Evolutionary conservation across 2,797 vertebrate genomes (phyloP).

Genomic region (Kryptopterus vitreolus): DNA sequence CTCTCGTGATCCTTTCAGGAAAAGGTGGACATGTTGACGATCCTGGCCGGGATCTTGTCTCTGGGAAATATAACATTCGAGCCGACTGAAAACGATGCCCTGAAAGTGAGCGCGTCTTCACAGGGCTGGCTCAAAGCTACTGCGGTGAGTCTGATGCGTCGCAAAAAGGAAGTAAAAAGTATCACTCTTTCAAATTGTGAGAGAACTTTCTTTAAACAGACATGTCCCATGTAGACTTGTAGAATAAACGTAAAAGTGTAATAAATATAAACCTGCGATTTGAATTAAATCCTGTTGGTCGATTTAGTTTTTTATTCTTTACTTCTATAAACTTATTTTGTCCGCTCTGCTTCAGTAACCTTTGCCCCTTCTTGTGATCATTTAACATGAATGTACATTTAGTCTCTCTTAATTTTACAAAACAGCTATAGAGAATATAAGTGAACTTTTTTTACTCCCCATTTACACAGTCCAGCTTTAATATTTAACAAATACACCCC

Average conservation of each 20-base stretch:
- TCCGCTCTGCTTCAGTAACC: not conserved
- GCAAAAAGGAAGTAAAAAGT: not conserved
- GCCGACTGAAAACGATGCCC: conserved; percentile 63
- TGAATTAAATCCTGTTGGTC: not conserved
- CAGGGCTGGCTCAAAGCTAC: conserved; percentile 74
- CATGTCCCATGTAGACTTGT: too few species aligned
- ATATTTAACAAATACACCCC: too few species aligned
- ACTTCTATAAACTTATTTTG: too few species aligned
- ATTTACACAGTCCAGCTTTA: too few species aligned
- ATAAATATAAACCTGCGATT: not conserved
- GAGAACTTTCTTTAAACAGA: too few species aligned
- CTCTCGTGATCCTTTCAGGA: conserved; percentile 60
- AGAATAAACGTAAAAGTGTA: too few species aligned
- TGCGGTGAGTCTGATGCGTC: conserved; percentile 66
- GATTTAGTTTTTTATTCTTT: too few species aligned
- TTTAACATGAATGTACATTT: too few species aligned
- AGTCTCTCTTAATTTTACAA: not conserved
- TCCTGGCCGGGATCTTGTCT: conserved; percentile 75
- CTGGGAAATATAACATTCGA: conserved; percentile 75
- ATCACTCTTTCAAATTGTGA: too few species aligned
- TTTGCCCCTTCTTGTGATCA: not conserved
- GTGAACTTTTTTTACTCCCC: too few species aligned
- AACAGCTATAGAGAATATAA: not conserved
- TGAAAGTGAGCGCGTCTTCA: conserved; percentile 64
- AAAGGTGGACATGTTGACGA: conserved; percentile 75